phyloP scores from a whole-genome alignment of 2,113 vertebrate genomes.

The Dolichallabes microphthalmus region DNA sequence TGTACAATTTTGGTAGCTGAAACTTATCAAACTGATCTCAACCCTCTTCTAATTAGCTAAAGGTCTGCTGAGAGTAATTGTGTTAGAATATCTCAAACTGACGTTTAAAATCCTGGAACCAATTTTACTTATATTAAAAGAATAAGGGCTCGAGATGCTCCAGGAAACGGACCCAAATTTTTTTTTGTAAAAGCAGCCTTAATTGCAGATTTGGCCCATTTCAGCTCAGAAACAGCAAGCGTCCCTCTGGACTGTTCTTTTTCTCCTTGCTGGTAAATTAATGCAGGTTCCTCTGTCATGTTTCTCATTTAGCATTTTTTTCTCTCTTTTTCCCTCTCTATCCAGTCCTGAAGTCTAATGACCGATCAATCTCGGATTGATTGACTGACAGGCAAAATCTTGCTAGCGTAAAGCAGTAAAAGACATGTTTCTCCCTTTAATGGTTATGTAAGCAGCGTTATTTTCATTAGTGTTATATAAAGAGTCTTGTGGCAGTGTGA shows the following conservation, averaged over 20 bases:
- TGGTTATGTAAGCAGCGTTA: slow-evolving; percentile 42
- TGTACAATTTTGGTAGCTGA: neutral
- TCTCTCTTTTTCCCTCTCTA: neutral
- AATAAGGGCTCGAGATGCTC: neutral
- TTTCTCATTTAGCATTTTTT: neutral
- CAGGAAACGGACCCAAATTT: slow-evolving; percentile 4
- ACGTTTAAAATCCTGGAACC: neutral
- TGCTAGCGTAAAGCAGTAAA: neutral
- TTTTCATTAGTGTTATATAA: slow-evolving; percentile 50
- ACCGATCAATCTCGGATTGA: slow-evolving; percentile 9
- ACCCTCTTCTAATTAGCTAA: neutral
- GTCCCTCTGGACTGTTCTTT: slow-evolving; percentile 5
- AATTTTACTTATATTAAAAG: neutral
- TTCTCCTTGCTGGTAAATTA: slow-evolving; percentile 18
- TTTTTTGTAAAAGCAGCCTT: neutral
- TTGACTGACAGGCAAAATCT: neutral
- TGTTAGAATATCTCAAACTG: neutral
- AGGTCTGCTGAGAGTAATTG: neutral
- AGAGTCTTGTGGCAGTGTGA: slow-evolving; percentile 18
- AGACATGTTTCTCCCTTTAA: slow-evolving; percentile 7
- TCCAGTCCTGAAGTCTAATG: neutral
- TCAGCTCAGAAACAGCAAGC: slow-evolving; percentile 11
- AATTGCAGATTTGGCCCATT: slow-evolving; percentile 42
- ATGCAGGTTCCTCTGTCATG: neutral
- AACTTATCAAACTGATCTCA: neutral